Percentiles rank a stretch among this genome's conserved stretches.
Evolutionary conservation across 2,888 invertebrate genomes (phyloP).

Genomic region (Sarcophaga caerulescens): DNA sequence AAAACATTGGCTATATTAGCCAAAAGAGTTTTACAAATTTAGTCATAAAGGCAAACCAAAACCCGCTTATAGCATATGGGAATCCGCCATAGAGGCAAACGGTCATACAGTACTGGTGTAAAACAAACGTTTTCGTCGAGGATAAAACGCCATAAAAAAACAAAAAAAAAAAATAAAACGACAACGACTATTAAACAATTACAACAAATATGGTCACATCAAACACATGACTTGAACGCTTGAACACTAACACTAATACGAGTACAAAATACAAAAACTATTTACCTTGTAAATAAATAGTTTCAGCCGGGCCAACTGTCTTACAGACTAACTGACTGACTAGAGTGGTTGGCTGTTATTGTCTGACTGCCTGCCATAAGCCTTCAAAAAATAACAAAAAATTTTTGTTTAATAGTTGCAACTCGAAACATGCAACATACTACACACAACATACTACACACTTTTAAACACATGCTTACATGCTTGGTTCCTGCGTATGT

Average conservation of each 20-base stretch:
- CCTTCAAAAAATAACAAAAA: conserved; percentile 44
- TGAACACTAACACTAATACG: not conserved
- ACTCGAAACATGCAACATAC: not conserved
- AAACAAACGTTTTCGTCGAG: conserved; percentile 27
- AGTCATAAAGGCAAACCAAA: conserved; percentile 15
- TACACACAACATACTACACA: not conserved
- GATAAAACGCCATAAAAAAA: conserved; percentile 32
- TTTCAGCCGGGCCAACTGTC: not conserved
- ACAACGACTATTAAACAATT: conserved; percentile 51
- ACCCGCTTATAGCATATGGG: not conserved
- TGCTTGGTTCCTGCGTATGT: not conserved
- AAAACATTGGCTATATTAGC: not conserved
- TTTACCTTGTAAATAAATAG: not conserved
- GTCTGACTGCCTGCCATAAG: conserved; percentile 18
- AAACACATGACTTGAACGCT: conserved; percentile 19
- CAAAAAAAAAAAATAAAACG: not conserved
- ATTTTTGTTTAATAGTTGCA: conserved; percentile 23
- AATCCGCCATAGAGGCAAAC: too few relatives aligned
- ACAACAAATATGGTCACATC: conserved; percentile 34
- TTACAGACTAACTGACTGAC: not conserved
- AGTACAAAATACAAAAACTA: conserved; percentile 1
- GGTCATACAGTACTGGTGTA: not conserved
- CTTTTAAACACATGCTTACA: not conserved
- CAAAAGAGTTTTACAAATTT: conserved; percentile 16
- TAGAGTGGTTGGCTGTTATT: conserved; percentile 35